phyloP scores from a whole-genome alignment of 30 jellyfish, hydroid and myxozoan genomes.

The Pelagia noctiluca region DNA sequence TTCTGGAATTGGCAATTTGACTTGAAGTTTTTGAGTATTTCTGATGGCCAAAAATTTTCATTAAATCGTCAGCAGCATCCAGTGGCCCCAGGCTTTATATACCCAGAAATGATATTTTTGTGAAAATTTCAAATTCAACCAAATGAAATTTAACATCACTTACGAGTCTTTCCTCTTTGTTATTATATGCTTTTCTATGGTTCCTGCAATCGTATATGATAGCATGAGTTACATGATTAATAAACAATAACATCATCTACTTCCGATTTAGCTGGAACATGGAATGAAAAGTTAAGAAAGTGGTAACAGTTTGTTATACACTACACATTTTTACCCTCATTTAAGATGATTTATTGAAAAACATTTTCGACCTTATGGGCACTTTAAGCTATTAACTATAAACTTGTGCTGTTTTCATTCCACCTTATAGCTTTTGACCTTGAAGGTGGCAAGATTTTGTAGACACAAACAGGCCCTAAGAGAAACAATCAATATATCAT shows the following conservation, averaged over 20 bases:
- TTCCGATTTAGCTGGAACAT: not conserved
- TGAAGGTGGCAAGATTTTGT: not conserved
- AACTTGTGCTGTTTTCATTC: no score
- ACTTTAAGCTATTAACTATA: not conserved
- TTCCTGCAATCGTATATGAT: slow-evolving; percentile 57
- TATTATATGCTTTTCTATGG: slow-evolving; percentile 83
- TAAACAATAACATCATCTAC: not conserved
- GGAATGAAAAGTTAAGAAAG: not conserved
- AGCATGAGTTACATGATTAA: not conserved
- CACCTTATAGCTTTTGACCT: no score
- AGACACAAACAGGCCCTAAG: not conserved
- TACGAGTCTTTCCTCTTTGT: slow-evolving; percentile 89
- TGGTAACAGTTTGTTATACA: not conserved
- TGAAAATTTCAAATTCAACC: not conserved
- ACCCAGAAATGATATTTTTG: not conserved
- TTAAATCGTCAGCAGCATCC: not conserved
- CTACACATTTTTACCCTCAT: not conserved
- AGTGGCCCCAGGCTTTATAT: not conserved
- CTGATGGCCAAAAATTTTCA: no score
- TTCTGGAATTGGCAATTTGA: not conserved
- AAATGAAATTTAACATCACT: no score
- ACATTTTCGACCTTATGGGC: not conserved
- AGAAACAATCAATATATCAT: not conserved
- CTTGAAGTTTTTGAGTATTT: not conserved
- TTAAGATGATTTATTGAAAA: not conserved